phyloP scores from a whole-genome alignment of 1,140 invertebrate genomes.

The Heliothis subflexa region DNA sequence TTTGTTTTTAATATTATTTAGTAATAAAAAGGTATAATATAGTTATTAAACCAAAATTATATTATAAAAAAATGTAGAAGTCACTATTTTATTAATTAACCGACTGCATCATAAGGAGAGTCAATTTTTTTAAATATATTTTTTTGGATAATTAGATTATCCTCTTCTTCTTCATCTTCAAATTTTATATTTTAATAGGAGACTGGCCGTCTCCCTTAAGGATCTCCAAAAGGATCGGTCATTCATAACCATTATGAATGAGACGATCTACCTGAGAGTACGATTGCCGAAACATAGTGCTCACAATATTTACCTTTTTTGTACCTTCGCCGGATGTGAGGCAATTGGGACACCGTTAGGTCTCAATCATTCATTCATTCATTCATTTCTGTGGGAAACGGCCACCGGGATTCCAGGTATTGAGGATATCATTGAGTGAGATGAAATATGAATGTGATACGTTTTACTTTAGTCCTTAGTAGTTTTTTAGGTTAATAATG shows the following conservation, averaged over 20 bases:
- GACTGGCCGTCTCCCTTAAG: not conserved
- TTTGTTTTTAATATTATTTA: too few relatives aligned
- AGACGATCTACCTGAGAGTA: constrained; percentile 66
- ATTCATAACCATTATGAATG: constrained; percentile 76
- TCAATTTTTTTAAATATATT: not conserved
- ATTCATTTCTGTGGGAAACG: constrained; percentile 47
- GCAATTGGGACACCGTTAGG: constrained; percentile 77
- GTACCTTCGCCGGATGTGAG: constrained; percentile 66
- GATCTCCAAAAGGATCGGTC: constrained; percentile 59
- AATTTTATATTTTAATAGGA: not conserved
- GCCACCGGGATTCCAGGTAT: constrained; percentile 25
- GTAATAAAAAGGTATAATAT: too few relatives aligned
- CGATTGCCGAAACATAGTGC: constrained; percentile 62
- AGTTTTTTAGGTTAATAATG: too few relatives aligned
- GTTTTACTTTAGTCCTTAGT: too few relatives aligned
- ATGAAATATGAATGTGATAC: not conserved
- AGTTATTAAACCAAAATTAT: too few relatives aligned
- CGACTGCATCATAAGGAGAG: too few relatives aligned
- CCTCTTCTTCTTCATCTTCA: too few relatives aligned
- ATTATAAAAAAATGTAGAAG: too few relatives aligned
- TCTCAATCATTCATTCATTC: constrained; percentile 50
- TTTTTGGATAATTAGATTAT: not conserved
- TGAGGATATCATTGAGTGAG: not conserved
- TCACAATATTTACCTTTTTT: constrained; percentile 66
- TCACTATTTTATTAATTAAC: too few relatives aligned